Percentiles rank a stretch among this genome's conserved stretches.
phyloP scores from a whole-genome alignment of 2,797 vertebrate genomes.

The Alauda arvensis region DNA sequence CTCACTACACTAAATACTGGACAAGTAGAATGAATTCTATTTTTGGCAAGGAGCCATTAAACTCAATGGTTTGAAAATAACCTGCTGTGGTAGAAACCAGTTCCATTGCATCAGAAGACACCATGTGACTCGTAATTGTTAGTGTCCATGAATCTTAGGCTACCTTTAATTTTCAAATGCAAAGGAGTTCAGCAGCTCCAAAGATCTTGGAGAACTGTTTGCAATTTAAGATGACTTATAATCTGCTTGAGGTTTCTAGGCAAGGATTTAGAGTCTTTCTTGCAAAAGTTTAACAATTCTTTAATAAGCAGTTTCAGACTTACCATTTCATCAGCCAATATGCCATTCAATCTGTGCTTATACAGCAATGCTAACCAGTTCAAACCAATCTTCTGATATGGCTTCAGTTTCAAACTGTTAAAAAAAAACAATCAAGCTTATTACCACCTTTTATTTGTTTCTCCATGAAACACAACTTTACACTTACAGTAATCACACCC shows the following conservation, averaged over 20 bases:
- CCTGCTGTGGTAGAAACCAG: not conserved
- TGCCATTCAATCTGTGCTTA: constrained; percentile 90
- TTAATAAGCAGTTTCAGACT: constrained; percentile 27
- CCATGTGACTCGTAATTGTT: not conserved
- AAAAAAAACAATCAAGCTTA: constrained; percentile 15
- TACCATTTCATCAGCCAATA: constrained; percentile 98
- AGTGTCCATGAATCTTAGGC: not conserved
- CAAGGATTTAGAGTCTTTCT: not conserved
- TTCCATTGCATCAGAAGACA: not conserved
- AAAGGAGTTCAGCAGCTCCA: not conserved
- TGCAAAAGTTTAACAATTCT: rapidly evolving
- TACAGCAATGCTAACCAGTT: constrained; percentile 93
- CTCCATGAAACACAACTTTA: not conserved
- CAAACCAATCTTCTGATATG: constrained; percentile 94
- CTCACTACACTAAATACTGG: not conserved
- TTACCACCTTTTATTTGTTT: not conserved
- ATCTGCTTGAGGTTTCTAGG: not conserved
- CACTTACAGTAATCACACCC: not conserved
- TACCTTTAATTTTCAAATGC: not conserved
- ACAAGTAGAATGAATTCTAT: not conserved
- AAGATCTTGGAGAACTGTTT: not conserved
- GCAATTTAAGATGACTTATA: not conserved
- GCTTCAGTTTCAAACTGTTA: constrained; percentile 85
- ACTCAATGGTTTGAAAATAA: not conserved
- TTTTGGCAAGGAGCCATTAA: not conserved